Conservation (phyloP, 2,888 invertebrate genomes). For the Cephus pulcher region DNA sequence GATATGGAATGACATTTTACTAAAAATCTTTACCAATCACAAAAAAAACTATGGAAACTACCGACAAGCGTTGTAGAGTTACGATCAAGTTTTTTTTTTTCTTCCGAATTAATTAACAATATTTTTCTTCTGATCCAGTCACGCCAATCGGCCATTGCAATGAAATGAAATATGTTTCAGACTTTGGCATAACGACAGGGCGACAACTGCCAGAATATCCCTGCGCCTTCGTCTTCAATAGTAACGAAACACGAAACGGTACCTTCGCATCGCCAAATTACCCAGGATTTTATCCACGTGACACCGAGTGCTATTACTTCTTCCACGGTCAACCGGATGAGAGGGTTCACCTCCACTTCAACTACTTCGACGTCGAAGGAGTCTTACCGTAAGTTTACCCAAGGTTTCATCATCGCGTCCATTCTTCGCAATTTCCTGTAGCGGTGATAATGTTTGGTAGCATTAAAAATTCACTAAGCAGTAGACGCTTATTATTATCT, state of each 20-base stretch:
- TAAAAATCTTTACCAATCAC: too few relatives aligned
- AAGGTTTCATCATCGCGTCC: not conserved
- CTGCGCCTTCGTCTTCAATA: constrained; percentile 91
- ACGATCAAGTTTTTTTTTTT: too few relatives aligned
- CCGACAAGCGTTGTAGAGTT: too few relatives aligned
- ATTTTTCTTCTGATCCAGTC: not conserved
- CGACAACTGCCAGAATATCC: constrained; percentile 80
- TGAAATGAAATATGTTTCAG: constrained; percentile 68
- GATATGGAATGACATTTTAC: too few relatives aligned
- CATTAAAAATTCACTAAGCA: too few relatives aligned
- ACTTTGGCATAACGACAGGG: constrained; percentile 89
- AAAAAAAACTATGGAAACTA: too few relatives aligned
- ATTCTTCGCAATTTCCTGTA: not conserved
- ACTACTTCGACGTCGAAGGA: constrained; percentile 94
- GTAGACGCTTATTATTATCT: too few relatives aligned
- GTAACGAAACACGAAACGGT: constrained; percentile 82
- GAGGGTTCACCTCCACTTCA: constrained; percentile 86
- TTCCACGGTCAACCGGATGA: constrained; percentile 85
- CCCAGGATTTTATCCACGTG: constrained; percentile 89
- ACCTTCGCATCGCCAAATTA: constrained; percentile 90
- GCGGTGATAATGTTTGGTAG: not conserved
- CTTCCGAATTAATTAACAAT: not conserved
- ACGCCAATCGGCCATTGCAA: not conserved
- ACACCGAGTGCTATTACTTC: constrained; percentile 92
- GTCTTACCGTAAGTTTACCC: constrained; percentile 84